These are phyloP conservation scores for Crotophaga sulcirostris DNA, from an alignment of 2,113 vertebrate genomes.

Conservation along the genomic window DNA sequence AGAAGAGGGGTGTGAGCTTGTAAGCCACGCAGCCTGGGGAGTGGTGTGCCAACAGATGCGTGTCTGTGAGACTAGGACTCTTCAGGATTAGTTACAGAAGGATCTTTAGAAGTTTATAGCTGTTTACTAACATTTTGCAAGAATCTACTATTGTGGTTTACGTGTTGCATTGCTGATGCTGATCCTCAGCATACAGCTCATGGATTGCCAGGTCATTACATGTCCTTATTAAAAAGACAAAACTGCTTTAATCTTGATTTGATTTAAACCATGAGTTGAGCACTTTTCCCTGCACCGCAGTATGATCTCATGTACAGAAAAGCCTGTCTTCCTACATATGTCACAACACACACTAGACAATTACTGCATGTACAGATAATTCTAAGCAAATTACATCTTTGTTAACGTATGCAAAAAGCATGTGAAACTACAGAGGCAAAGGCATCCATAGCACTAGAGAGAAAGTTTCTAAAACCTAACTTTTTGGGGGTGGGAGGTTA, in stretches of 20 bases:
- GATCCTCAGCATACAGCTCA: background rate
- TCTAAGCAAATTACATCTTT: background rate
- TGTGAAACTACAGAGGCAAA: background rate
- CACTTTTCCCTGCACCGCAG: background rate
- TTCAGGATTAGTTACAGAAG: background rate
- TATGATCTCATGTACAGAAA: background rate
- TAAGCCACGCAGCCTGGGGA: background rate
- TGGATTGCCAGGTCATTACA: background rate
- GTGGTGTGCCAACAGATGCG: rapidly evolving
- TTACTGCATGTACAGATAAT: background rate
- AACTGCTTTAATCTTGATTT: background rate
- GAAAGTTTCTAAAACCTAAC: background rate
- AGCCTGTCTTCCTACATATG: background rate
- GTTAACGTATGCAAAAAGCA: background rate
- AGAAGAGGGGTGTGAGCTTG: background rate
- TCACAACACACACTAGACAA: background rate
- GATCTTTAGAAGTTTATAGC: background rate
- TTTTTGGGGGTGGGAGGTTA: background rate
- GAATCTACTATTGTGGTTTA: background rate
- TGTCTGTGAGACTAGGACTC: background rate
- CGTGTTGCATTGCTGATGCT: background rate
- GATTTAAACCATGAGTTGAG: background rate
- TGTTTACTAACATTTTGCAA: background rate
- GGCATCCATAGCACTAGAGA: background rate
- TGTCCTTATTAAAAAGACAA: background rate